These are phyloP conservation scores for Malthinus seriepunctatus DNA, from an alignment of 2,888 invertebrate species.

Conservation along the genomic window DNA sequence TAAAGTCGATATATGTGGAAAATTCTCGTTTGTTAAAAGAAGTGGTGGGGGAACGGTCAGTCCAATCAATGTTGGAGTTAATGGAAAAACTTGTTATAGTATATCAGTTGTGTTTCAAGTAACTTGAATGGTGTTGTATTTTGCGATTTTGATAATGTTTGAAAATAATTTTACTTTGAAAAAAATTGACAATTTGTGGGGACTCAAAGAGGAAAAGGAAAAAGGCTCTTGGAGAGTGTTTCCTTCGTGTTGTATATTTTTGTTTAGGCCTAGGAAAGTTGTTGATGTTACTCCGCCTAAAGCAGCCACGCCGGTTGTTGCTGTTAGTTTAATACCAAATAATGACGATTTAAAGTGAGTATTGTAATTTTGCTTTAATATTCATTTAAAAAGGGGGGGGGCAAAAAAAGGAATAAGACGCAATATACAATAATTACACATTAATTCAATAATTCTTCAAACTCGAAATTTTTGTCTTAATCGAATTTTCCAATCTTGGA, in stretches of 20 bases:
- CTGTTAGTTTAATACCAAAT: conserved; percentile 44
- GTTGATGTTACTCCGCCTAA: conserved; percentile 26
- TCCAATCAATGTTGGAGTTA: conserved; percentile 36
- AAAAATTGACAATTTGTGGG: conserved; percentile 39
- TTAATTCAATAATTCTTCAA: too few relatives aligned
- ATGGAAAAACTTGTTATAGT: background rate
- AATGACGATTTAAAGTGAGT: conserved; percentile 31
- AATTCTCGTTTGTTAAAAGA: conserved; percentile 22
- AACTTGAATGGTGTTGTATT: background rate
- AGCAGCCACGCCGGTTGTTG: conserved; percentile 43
- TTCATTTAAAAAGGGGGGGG: too few relatives aligned
- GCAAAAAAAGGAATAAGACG: too few relatives aligned
- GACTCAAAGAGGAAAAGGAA: conserved; percentile 37
- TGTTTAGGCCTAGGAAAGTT: conserved; percentile 33
- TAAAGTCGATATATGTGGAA: conserved; percentile 27
- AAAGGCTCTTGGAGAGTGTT: conserved; percentile 29
- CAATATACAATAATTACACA: too few relatives aligned
- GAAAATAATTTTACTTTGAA: conserved; percentile 17
- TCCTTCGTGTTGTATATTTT: conserved; percentile 33
- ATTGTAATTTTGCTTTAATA: background rate
- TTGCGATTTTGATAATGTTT: conserved; percentile 11
- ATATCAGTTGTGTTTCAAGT: background rate
- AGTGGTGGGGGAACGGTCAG: conserved; percentile 36
- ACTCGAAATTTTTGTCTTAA: too few relatives aligned
- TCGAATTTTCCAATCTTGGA: too few relatives aligned